A percentile compares a stretch with the other conserved stretches of the same genome.
phyloP scores from a whole-genome alignment of 2,797 vertebrate genomes.

The Melopsittacus undulatus region DNA sequence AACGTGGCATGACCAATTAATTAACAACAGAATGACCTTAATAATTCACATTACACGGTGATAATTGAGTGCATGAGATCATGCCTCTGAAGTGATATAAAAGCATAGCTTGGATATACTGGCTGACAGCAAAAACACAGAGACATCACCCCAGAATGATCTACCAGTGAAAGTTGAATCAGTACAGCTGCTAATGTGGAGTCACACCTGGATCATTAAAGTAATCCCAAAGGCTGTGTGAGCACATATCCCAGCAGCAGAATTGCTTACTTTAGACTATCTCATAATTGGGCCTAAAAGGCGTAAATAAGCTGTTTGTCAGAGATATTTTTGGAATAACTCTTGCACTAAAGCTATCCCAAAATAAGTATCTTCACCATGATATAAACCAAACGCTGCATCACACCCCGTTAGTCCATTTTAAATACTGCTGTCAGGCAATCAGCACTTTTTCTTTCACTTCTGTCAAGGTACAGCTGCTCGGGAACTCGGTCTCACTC shows the following conservation, averaged over 20 bases:
- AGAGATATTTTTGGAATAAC: conserved; percentile 2
- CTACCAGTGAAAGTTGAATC: neutral
- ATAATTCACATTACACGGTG: neutral
- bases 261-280: neutral
- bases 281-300: neutral
- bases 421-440: neutral
- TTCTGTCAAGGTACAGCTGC: conserved; percentile 15
- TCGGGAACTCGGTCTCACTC: neutral
- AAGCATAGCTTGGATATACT: neutral
- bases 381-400: neutral
- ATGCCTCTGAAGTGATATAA: conserved; percentile 5
- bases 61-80: conserved; percentile 45
- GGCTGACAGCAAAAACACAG: neutral
- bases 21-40: conserved; percentile 48
- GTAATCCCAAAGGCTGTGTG: neutral
- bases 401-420: neutral
- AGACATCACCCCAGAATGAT: neutral
- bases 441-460: neutral
- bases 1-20: neutral
- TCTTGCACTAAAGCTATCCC: neutral
- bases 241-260: neutral
- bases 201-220: neutral
- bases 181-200: neutral
- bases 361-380: conserved; percentile 8
- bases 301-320: neutral